A percentile compares a stretch with the other conserved stretches of the same genome.
Conservation (phyloP, 2,113 vertebrate genomes). For the Calidris pygmaea region DNA sequence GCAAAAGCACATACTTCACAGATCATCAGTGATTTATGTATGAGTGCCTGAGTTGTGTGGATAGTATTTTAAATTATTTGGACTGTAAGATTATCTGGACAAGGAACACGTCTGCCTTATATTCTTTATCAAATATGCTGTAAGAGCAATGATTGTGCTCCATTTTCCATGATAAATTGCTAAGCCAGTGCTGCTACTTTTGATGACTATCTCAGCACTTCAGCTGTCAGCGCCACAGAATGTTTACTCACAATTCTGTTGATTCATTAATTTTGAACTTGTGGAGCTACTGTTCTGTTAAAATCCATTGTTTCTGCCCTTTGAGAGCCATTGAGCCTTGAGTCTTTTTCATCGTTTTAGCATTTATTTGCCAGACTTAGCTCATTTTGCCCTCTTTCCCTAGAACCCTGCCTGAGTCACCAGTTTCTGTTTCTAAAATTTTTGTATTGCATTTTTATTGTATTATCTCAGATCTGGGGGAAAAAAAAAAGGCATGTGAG, state of each 20-base stretch:
- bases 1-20: not conserved
- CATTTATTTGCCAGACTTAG: not conserved
- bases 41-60: not conserved
- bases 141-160: constrained; percentile 18
- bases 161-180: constrained; percentile 50
- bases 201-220: constrained; percentile 55
- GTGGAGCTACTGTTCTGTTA: constrained; percentile 39
- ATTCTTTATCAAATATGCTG: constrained; percentile 29
- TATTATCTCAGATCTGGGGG: not conserved
- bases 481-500: not conserved
- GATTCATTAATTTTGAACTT: constrained; percentile 54
- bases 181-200: constrained; percentile 32
- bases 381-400: not conserved
- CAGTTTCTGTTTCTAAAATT: not conserved
- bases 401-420: not conserved
- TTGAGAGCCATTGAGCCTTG: not conserved
- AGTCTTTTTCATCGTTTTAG: constrained; percentile 1
- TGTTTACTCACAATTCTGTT: constrained; percentile 49
- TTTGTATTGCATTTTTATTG: not conserved
- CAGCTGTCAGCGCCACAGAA: constrained; percentile 42
- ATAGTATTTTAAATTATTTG: constrained; percentile 5
- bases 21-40: not conserved
- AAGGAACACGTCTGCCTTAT: constrained; percentile 1
- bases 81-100: not conserved
- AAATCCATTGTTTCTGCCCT: constrained; percentile 23